These are phyloP conservation scores for Antitype chi DNA, from an alignment of 2,888 invertebrate genomes.

Conservation along the genomic window DNA sequence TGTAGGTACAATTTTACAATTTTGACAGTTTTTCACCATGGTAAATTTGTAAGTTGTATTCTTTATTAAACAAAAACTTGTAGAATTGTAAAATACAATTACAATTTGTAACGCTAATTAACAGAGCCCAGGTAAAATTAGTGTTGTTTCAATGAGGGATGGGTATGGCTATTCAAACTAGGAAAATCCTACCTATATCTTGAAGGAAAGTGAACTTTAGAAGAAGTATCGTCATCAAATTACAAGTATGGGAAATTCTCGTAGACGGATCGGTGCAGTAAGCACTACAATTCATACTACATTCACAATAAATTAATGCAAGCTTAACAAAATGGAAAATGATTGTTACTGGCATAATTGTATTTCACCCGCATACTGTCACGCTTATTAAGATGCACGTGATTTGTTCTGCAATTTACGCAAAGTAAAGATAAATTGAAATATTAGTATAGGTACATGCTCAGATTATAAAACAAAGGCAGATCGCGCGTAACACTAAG, in stretches of 20 bases:
- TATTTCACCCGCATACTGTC: conserved; percentile 45
- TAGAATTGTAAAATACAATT: no score
- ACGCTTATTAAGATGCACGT: conserved; percentile 24
- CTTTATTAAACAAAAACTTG: no score
- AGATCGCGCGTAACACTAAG: no score
- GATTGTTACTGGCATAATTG: conserved; percentile 40
- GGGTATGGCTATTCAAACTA: no score
- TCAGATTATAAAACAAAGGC: no score
- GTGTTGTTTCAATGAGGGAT: no score
- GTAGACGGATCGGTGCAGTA: background rate
- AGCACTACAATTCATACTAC: background rate
- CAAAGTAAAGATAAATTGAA: background rate
- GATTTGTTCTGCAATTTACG: conserved; percentile 22
- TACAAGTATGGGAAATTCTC: conserved; percentile 23
- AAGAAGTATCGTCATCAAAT: conserved; percentile 26
- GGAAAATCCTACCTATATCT: no score
- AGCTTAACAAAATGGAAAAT: conserved; percentile 50
- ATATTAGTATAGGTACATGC: background rate
- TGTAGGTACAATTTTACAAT: no score
- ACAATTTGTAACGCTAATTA: no score
- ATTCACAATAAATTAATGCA: conserved; percentile 26
- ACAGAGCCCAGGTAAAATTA: no score
- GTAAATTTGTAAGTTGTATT: no score
- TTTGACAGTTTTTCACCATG: no score
- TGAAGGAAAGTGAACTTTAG: background rate